Percentiles rank a stretch among this genome's conserved stretches.
phyloP scores from a whole-genome alignment of 2,797 vertebrate genomes.

The Enteromius paludinosus region DNA sequence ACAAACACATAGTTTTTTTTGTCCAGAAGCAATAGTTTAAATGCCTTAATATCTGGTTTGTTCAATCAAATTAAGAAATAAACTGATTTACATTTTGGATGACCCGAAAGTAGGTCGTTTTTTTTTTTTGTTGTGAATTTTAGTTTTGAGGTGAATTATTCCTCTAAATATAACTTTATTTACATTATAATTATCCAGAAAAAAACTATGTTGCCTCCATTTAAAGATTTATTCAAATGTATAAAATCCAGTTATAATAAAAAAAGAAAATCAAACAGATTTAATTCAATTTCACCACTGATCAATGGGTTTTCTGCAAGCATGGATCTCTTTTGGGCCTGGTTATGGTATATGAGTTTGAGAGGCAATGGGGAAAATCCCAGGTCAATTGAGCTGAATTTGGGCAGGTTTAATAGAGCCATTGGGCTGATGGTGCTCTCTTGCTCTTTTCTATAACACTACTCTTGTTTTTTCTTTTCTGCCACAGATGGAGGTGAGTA shows the following conservation, averaged over 20 bases:
- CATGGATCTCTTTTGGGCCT: constrained; percentile 38
- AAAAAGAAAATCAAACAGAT: background rate
- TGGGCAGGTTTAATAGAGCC: constrained; percentile 65
- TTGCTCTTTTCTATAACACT: constrained; percentile 74
- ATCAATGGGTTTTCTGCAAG: background rate
- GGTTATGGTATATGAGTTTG: constrained; percentile 65
- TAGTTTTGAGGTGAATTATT: background rate
- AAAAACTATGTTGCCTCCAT: background rate
- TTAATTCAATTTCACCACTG: background rate
- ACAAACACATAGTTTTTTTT: background rate
- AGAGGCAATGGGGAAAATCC: constrained; percentile 74
- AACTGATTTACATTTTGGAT: too few relatives aligned
- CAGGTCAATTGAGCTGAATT: constrained; percentile 71
- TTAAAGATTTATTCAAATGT: background rate
- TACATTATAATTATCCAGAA: background rate
- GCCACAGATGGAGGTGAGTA: constrained; percentile 86
- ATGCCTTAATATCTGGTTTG: too few relatives aligned
- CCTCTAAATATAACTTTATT: background rate
- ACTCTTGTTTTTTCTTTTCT: constrained; percentile 71
- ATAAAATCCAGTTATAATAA: background rate
- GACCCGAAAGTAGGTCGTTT: too few relatives aligned
- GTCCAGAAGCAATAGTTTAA: too few relatives aligned
- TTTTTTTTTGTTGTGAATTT: too few relatives aligned
- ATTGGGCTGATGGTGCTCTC: constrained; percentile 71
- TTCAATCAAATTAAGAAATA: too few relatives aligned